These are phyloP conservation scores for Falco novaeseelandiae DNA, from an alignment of 2,797 vertebrate species.

Conservation along the genomic window DNA sequence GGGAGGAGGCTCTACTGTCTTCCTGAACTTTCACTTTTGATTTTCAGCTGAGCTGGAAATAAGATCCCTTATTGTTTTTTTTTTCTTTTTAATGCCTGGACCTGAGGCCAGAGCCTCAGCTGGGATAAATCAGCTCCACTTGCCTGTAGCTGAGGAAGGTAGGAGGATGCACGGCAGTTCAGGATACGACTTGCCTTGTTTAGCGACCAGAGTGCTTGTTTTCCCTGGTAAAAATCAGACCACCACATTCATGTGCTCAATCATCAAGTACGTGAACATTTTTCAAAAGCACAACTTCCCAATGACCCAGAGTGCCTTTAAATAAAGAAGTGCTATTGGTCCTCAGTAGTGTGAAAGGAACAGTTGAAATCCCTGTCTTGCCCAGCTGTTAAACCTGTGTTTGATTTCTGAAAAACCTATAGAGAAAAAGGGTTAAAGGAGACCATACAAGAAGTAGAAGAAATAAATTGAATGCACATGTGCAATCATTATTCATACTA, in stretches of 20 bases:
- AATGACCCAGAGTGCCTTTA: constrained; percentile 35
- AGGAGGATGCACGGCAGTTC: neutral
- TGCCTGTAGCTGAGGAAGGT: neutral
- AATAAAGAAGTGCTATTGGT: constrained; percentile 49
- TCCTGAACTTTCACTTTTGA: constrained; percentile 62
- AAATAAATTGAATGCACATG: constrained; percentile 78
- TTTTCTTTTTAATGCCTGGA: neutral
- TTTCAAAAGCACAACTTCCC: constrained; percentile 54
- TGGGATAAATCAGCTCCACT: constrained; percentile 4
- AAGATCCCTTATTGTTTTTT: neutral
- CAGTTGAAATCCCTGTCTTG: constrained; percentile 43
- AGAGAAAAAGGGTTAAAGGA: constrained; percentile 69
- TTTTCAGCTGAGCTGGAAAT: constrained; percentile 37
- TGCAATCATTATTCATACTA: constrained; percentile 74
- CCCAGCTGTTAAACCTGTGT: constrained; percentile 66
- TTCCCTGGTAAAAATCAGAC: neutral
- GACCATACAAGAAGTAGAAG: constrained; percentile 69
- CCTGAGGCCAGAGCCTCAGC: neutral
- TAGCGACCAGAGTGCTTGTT: neutral
- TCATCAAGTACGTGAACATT: constrained; percentile 45
- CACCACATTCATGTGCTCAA: neutral
- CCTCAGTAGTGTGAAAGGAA: constrained; percentile 11
- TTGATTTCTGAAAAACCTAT: constrained; percentile 69
- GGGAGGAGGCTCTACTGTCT: neutral
- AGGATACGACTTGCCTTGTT: neutral